A percentile compares a stretch with the other conserved stretches of the same genome.
Conservation (phyloP, 2,797 vertebrate genomes). For the Clarias pachynema region DNA sequence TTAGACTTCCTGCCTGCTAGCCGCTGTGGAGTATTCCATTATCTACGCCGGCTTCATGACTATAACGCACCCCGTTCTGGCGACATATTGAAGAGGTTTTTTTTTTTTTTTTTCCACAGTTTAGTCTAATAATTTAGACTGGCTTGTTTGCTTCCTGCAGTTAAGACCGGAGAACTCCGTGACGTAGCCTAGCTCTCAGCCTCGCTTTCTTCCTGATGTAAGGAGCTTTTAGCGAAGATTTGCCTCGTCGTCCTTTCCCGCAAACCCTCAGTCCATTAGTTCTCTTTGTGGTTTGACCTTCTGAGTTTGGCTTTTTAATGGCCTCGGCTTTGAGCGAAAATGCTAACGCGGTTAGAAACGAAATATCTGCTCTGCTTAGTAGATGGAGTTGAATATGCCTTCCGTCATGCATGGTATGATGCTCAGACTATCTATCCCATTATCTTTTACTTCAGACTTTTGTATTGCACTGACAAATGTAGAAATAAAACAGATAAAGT, state of each 20-base stretch:
- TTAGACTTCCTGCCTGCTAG: background rate
- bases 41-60: background rate
- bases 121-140: background rate
- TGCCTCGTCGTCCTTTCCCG: constrained; percentile 5
- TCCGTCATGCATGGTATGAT: background rate
- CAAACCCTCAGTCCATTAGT: constrained; percentile 27
- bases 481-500: background rate
- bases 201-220: background rate
- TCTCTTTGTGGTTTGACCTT: constrained; percentile 34
- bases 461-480: background rate
- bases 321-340: constrained; percentile 4
- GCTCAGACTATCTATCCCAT: background rate
- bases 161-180: background rate
- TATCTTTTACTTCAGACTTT: background rate
- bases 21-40: background rate
- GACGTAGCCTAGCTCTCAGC: background rate
- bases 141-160: background rate
- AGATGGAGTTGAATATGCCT: background rate
- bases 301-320: constrained; percentile 6
- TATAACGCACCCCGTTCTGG: background rate
- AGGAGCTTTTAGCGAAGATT: constrained; percentile 16
- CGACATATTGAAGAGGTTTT: background rate
- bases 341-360: constrained; percentile 23
- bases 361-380: background rate
- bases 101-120: no score